These are phyloP conservation scores for Thomomys bottae DNA, from an alignment of 2,113 vertebrate species.

Conservation along the genomic window DNA sequence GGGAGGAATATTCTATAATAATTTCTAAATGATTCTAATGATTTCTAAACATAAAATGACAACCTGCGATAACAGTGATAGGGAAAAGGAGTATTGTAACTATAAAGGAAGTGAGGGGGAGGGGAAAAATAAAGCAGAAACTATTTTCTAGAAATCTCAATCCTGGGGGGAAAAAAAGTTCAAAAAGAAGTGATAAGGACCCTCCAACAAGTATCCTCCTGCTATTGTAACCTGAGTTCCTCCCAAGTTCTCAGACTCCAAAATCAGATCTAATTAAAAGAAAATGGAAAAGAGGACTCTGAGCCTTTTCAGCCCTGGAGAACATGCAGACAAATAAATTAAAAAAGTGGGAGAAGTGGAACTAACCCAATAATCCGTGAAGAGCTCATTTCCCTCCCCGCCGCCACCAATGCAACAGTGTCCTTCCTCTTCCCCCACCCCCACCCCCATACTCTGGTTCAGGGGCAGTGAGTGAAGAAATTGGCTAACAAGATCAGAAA, in stretches of 20 bases:
- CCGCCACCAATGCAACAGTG: conserved; percentile 82
- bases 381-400: conserved; percentile 90
- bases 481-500: conserved; percentile 93
- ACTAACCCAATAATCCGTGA: conserved; percentile 92
- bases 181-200: conserved; percentile 52
- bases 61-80: conserved; percentile 54
- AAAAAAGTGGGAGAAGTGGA: conserved; percentile 91
- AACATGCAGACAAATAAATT: conserved; percentile 92
- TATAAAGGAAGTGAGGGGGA: background rate
- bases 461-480: conserved; percentile 90
- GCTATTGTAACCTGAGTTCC: conserved; percentile 67
- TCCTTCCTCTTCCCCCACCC: conserved; percentile 85
- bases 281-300: conserved; percentile 81
- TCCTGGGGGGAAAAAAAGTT: conserved; percentile 61
- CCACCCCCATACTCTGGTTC: conserved; percentile 85
- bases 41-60: conserved; percentile 59
- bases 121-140: background rate
- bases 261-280: conserved; percentile 89
- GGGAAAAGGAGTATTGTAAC: background rate
- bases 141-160: conserved; percentile 36
- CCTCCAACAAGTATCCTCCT: conserved; percentile 69
- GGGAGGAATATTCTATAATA: conserved; percentile 32
- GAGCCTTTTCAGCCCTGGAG: conserved; percentile 87
- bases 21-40: too few relatives aligned
- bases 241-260: conserved; percentile 83